Conservation (phyloP, 2,113 vertebrate species). For the Ranitomeya imitator region DNA sequence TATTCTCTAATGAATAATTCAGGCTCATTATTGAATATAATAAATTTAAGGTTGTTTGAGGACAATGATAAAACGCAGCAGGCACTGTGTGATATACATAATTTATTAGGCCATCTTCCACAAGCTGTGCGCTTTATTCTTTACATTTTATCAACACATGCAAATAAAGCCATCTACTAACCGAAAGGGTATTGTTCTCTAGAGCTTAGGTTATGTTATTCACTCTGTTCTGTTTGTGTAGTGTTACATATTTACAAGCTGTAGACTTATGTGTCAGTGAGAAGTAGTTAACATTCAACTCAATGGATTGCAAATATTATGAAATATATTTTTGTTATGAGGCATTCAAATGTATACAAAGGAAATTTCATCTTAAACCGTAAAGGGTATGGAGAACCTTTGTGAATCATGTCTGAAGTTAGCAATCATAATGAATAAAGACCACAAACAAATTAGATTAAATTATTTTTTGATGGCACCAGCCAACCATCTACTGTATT, state of each 20-base stretch:
- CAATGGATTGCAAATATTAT: background rate
- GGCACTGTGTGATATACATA: conserved; percentile 2
- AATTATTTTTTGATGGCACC: no score
- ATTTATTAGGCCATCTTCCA: conserved; percentile 25
- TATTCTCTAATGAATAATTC: conserved; percentile 16
- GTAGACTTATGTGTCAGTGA: background rate
- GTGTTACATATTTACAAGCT: conserved; percentile 32
- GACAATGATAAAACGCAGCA: conserved; percentile 35
- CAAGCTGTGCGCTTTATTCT: conserved; percentile 35
- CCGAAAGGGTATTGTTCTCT: background rate
- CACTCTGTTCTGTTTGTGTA: conserved; percentile 5
- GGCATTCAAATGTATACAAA: background rate
- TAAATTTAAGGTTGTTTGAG: conserved; percentile 44
- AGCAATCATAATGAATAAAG: no score
- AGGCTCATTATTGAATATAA: conserved; percentile 39
- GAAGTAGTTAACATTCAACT: conserved; percentile 8
- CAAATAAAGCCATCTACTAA: conserved; percentile 25
- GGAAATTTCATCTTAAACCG: background rate
- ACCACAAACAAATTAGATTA: no score
- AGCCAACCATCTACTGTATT: no score
- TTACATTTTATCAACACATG: conserved; percentile 34
- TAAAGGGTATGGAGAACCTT: background rate
- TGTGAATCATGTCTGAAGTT: no score
- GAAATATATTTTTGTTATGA: background rate
- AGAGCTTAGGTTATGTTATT: background rate